A percentile compares a stretch with the other conserved stretches of the same genome.
Conservation (phyloP, 2,888 invertebrate species). For the Caenorhabditis afra region DNA sequence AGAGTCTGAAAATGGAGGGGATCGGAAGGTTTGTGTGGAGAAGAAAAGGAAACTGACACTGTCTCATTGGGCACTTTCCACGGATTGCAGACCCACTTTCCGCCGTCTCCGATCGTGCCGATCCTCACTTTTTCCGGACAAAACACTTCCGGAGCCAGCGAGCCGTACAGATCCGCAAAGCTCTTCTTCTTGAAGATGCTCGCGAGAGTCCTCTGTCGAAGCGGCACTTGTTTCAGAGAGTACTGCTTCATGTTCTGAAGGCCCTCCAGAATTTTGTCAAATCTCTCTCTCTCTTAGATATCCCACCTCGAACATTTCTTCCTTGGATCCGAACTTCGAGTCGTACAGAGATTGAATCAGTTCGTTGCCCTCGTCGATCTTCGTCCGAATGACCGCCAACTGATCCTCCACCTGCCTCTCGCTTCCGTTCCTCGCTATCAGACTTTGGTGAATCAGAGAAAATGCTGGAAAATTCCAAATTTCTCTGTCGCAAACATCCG, state of each 20-base stretch:
- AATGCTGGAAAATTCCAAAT: not conserved
- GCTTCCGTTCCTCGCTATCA: not conserved
- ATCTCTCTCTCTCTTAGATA: not conserved
- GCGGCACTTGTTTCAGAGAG: constrained; percentile 16
- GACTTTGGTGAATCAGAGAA: not conserved
- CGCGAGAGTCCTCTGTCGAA: constrained; percentile 13
- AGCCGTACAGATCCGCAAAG: constrained; percentile 31
- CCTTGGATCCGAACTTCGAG: not conserved
- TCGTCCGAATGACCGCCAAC: constrained; percentile 12
- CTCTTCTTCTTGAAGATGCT: not conserved
- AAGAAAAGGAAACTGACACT: constrained; percentile 28
- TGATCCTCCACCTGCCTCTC: not conserved
- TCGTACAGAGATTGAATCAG: constrained; percentile 2
- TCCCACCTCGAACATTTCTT: constrained; percentile 7
- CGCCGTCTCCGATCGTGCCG: constrained; percentile 57
- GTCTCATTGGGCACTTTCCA: constrained; percentile 48
- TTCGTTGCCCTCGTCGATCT: constrained; percentile 6
- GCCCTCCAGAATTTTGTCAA: too few species aligned
- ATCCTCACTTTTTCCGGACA: constrained; percentile 53
- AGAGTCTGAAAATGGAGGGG: constrained; percentile 47
- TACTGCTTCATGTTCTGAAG: constrained; percentile 36
- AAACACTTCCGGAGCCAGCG: constrained; percentile 50
- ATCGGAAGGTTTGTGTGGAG: not conserved
- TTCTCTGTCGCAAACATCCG: too few species aligned
- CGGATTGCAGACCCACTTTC: constrained; percentile 62